Evolutionary conservation across 1,140 invertebrate species (phyloP), one percentile per base, ranked within the genome.

Genomic region (Parasteatoda tepidariorum): DNA sequence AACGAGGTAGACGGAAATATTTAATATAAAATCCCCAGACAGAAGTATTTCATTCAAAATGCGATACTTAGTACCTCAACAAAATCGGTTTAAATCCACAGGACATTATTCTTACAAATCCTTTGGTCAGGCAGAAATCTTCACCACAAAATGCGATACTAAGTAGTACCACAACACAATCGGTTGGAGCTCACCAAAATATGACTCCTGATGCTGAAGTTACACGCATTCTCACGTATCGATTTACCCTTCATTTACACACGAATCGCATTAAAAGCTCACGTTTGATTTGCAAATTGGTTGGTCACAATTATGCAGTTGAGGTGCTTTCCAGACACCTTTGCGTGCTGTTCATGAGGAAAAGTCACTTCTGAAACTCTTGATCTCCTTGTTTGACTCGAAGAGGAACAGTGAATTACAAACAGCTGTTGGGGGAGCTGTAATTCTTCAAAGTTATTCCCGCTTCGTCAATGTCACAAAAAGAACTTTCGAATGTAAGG

Each of bases 191-290:
- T n/a, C n/a, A n/a, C n/a, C 76, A 41, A 48, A 61, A 79, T 64
- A 34, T 76, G 33, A 75, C 24, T 79, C 62, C 55, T 57, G 76
- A 34, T 57, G 24, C n/a, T 48, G 38, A 18, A 2, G 74, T 34
- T 55, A 67, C 62, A 62, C 26, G 38, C 38, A 31, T 67, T 34
- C 59, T 64, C 75, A 70, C 9, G 34, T 30, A 82, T 70, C 66
- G 66, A 70, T 70, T 38, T 62, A 55, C 62, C 28, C 76, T 68
- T 71, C 66, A 82, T 82, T 82, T 70, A 64, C 78, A 82, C 67
- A 70, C 55, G 78, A 82, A 82, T 82, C 64, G 26, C 78, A 82
- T 82, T 82, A 82, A 82, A 82, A 82, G 78, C 78, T 70, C 66
- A 54, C 78, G 66, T 62, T 82, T 71, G 67, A 82, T 82, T 70